Conservation (phyloP, 1,140 invertebrate species). For the Leptinotarsa texana region DNA sequence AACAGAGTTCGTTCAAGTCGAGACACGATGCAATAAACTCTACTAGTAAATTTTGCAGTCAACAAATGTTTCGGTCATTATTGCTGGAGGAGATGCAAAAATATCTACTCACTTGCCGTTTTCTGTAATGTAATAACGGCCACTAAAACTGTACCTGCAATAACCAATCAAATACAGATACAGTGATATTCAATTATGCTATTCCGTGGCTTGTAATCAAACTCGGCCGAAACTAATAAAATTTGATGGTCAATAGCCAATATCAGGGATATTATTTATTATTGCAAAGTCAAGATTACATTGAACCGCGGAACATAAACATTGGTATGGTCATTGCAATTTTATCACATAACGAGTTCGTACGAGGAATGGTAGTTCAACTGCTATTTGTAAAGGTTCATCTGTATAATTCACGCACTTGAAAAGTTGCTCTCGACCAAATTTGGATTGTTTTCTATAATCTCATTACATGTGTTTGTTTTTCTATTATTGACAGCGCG, state of each 20-base stretch:
- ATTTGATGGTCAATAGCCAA: conserved; percentile 8
- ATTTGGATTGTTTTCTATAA: too few species aligned
- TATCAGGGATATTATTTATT: neutral
- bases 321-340: neutral
- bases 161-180: neutral
- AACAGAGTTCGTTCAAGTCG: neutral
- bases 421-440: too few species aligned
- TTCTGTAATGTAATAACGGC: neutral
- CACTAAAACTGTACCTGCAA: conserved; percentile 4
- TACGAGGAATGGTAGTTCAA: neutral
- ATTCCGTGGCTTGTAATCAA: neutral
- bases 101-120: neutral
- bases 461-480: too few species aligned
- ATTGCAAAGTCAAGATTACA: conserved; percentile 6
- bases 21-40: neutral
- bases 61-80: neutral
- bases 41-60: neutral
- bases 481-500: too few species aligned
- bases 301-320: conserved; percentile 1
- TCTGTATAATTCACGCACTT: too few species aligned
- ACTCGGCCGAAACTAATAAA: neutral
- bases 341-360: conserved; percentile 5
- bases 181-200: conserved; percentile 3
- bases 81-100: neutral
- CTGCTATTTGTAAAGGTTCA: neutral